Evolutionary conservation across 2,113 vertebrate species (phyloP).

Genomic region (Pheucticus melanocephalus): DNA sequence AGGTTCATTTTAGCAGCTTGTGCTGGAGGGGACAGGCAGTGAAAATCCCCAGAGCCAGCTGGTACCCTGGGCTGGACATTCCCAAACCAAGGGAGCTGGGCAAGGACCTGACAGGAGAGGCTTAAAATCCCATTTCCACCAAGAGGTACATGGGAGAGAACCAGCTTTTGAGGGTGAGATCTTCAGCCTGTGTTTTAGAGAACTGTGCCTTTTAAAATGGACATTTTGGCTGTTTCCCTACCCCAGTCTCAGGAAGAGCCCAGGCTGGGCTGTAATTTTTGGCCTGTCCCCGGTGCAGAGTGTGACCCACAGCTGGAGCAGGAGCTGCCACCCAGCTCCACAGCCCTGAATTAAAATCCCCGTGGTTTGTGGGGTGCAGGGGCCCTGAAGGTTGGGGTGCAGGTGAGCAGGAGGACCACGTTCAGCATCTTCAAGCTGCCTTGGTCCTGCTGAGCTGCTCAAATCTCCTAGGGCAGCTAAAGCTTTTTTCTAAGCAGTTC

Average conservation of each 20-base stretch:
- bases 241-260: rapidly evolving
- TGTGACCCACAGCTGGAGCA: neutral
- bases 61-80: rapidly evolving
- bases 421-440: neutral
- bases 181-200: neutral
- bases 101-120: rapidly evolving
- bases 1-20: neutral
- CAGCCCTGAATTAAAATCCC: neutral
- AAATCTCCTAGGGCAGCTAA: neutral
- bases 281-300: rapidly evolving
- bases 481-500: neutral
- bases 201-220: neutral
- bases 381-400: neutral
- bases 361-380: rapidly evolving
- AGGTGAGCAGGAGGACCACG: rapidly evolving
- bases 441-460: neutral
- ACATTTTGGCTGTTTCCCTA: neutral
- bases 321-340: neutral
- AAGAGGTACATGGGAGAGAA: rapidly evolving
- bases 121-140: neutral
- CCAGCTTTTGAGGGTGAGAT: neutral
- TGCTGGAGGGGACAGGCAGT: neutral
- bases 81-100: neutral
- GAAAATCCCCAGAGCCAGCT: neutral
- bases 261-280: neutral